Evolutionary conservation across 2,888 invertebrate species (phyloP).

Genomic region (Metalampra italica): DNA sequence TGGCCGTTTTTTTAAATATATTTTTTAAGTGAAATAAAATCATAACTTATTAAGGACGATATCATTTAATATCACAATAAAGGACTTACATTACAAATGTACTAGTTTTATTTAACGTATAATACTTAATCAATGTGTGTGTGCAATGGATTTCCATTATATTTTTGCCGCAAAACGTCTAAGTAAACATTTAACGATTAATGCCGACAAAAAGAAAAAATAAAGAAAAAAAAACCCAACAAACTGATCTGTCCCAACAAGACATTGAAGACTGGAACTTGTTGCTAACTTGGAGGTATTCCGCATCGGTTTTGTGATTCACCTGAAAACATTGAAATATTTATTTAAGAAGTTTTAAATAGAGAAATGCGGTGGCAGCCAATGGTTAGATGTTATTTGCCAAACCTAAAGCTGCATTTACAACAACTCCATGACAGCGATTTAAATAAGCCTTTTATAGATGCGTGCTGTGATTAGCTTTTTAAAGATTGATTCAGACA

Average conservation of each 20-base stretch:
- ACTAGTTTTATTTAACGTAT: slow-evolving; percentile 17
- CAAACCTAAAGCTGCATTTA: too few relatives aligned
- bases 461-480: too few relatives aligned
- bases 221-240: neutral
- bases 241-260: too few relatives aligned
- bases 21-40: slow-evolving; percentile 5
- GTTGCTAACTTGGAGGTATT: neutral
- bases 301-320: neutral
- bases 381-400: too few relatives aligned
- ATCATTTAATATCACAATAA: slow-evolving; percentile 64
- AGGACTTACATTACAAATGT: slow-evolving; percentile 42
- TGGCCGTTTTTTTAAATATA: too few relatives aligned
- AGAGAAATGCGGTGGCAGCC: too few relatives aligned
- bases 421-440: too few relatives aligned
- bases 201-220: slow-evolving; percentile 2
- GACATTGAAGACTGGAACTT: neutral
- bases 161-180: too few relatives aligned
- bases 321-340: neutral
- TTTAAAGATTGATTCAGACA: too few relatives aligned
- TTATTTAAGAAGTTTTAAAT: neutral
- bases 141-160: too few relatives aligned
- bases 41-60: slow-evolving; percentile 26
- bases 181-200: slow-evolving; percentile 6
- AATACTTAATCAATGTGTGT: too few relatives aligned
- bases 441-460: too few relatives aligned